Conservation (phyloP, 2,113 vertebrate genomes). For the Stictonetta naevosa region DNA sequence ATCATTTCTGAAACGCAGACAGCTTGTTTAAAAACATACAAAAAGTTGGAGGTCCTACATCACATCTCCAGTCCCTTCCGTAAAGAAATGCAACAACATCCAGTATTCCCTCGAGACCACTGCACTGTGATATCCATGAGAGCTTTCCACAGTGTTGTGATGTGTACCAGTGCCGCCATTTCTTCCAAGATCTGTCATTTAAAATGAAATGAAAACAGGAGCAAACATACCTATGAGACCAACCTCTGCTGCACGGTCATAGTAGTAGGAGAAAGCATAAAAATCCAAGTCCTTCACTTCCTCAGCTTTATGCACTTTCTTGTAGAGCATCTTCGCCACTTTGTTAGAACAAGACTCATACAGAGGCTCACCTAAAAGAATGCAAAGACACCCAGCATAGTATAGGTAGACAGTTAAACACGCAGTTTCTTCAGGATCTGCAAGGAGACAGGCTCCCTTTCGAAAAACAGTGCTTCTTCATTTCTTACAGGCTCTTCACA, state of each 20-base stretch:
- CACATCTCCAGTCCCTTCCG: neutral
- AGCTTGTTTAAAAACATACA: neutral
- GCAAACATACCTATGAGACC: slow-evolving; percentile 83
- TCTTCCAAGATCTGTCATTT: neutral
- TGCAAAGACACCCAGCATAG: neutral
- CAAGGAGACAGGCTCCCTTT: neutral
- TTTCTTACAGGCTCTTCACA: neutral
- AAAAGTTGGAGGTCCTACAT: neutral
- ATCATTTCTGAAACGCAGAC: neutral
- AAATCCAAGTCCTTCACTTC: slow-evolving; percentile 84
- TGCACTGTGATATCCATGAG: accelerated
- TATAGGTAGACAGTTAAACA: neutral
- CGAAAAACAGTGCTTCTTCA: neutral
- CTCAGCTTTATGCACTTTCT: slow-evolving; percentile 78
- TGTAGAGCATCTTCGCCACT: slow-evolving; percentile 85
- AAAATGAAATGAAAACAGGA: neutral
- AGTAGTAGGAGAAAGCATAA: slow-evolving; percentile 95
- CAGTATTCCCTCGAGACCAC: neutral
- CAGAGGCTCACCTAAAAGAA: slow-evolving; percentile 74
- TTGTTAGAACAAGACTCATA: slow-evolving; percentile 83
- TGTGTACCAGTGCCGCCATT: neutral
- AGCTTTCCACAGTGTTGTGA: neutral
- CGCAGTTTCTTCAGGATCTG: neutral
- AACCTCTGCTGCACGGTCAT: slow-evolving; percentile 87
- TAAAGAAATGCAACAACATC: neutral